Percentiles rank a stretch among this genome's conserved stretches.
Evolutionary conservation across 2,113 vertebrate genomes (phyloP).

Genomic region (Pollachius pollachius): DNA sequence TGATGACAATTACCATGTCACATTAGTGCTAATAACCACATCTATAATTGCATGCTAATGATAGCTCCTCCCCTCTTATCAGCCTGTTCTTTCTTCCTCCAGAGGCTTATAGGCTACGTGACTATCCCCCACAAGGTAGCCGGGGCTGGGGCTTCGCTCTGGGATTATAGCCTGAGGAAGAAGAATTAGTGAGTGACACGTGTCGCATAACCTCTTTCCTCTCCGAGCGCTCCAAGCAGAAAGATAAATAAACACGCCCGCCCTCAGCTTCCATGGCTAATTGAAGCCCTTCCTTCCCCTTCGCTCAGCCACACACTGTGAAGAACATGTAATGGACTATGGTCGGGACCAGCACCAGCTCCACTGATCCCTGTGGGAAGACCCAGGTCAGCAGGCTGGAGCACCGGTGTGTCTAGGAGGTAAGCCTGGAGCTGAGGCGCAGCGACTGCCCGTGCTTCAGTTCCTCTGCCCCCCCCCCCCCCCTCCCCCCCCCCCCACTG

Average conservation of each 20-base stretch:
- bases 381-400: conserved; percentile 18
- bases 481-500: no score
- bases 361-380: conserved; percentile 14
- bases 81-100: conserved; percentile 27
- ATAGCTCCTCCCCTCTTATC: conserved; percentile 2
- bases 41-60: no score
- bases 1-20: no score
- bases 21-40: no score
- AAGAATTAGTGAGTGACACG: conserved; percentile 81
- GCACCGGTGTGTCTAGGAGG: conserved; percentile 19
- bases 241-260: conserved; percentile 16
- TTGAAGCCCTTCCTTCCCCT: background rate
- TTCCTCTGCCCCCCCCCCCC: no score
- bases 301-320: background rate
- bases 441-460: no score
- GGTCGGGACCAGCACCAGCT: conserved; percentile 11
- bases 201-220: conserved; percentile 51
- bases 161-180: conserved; percentile 79
- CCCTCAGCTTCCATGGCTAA: conserved; percentile 4
- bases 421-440: background rate
- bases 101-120: conserved; percentile 55
- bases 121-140: conserved; percentile 77
- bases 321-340: conserved; percentile 22
- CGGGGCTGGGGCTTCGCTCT: conserved; percentile 60
- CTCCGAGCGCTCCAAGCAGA: conserved; percentile 11